These are phyloP conservation scores for Malurus elegans DNA, from an alignment of 2,113 vertebrate genomes.

Conservation along the genomic window DNA sequence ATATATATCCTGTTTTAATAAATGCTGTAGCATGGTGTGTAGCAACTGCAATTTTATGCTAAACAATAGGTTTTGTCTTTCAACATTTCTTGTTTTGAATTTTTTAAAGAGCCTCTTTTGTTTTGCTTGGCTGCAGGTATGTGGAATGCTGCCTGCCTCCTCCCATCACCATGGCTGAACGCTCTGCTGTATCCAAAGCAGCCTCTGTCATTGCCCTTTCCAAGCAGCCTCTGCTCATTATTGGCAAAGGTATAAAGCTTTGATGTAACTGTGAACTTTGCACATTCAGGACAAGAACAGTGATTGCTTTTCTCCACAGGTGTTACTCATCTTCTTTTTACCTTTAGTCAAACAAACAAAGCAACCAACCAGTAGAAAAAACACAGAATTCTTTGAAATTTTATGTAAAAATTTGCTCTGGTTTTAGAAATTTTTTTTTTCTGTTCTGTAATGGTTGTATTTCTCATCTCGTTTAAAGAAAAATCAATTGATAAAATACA, in stretches of 20 bases:
- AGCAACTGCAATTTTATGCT: background rate
- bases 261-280: background rate
- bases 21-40: background rate
- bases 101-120: background rate
- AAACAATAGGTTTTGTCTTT: background rate
- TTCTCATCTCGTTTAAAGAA: background rate
- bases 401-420: background rate
- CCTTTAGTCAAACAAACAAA: background rate
- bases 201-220: slow-evolving; percentile 74
- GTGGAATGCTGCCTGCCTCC: slow-evolving; percentile 81
- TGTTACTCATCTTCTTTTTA: background rate
- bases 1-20: background rate
- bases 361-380: background rate
- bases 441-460: background rate
- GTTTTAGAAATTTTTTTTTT: background rate
- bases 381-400: background rate
- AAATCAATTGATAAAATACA: background rate
- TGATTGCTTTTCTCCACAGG: background rate
- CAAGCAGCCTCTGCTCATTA: slow-evolving; percentile 85
- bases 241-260: slow-evolving; percentile 87
- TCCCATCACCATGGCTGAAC: slow-evolving; percentile 80
- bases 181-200: slow-evolving; percentile 72
- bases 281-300: background rate
- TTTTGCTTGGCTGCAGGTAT: slow-evolving; percentile 71
- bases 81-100: background rate